These are phyloP conservation scores for Nicator chloris DNA, from an alignment of 2,113 vertebrate species.

Conservation along the genomic window DNA sequence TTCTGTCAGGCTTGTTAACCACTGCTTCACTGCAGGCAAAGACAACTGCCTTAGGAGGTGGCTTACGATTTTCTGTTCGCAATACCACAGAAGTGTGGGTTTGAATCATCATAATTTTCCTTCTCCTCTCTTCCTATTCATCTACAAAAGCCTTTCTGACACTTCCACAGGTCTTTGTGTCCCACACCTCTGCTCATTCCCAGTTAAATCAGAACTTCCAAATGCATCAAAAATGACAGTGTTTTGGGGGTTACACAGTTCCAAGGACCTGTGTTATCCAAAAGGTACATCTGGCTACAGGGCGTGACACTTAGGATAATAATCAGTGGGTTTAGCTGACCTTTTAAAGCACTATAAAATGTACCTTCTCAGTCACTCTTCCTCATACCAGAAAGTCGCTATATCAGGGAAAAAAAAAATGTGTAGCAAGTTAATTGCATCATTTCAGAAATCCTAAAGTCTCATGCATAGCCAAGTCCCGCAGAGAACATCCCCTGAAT, in stretches of 20 bases:
- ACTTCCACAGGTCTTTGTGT: background rate
- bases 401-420: background rate
- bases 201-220: background rate
- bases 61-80: background rate
- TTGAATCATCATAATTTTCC: background rate
- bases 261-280: background rate
- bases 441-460: constrained; percentile 20
- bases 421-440: background rate
- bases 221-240: background rate
- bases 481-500: background rate
- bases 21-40: background rate
- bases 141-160: background rate
- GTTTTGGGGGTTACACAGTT: background rate
- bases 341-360: background rate
- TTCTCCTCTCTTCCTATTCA: background rate
- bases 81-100: background rate
- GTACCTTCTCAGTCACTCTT: background rate
- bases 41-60: background rate
- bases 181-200: background rate
- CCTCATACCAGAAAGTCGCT: constrained; percentile 1
- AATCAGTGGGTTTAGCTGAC: background rate
- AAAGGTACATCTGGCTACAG: background rate
- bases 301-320: background rate
- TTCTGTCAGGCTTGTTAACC: background rate
- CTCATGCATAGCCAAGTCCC: background rate